phyloP scores from a whole-genome alignment of 2,888 invertebrate genomes.

The Cheilosia variabilis region DNA sequence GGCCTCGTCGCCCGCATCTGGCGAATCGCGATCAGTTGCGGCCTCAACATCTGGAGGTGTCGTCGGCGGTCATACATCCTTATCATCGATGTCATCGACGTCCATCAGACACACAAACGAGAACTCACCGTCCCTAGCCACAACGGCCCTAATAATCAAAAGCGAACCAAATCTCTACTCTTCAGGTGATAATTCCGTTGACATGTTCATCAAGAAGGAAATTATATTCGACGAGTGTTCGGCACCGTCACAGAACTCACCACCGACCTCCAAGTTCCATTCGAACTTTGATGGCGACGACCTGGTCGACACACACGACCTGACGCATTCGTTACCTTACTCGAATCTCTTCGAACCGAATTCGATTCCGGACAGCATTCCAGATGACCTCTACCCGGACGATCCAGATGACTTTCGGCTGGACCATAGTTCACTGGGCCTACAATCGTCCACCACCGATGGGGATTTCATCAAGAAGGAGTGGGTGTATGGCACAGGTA shows the following conservation, averaged over 20 bases:
- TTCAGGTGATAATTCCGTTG: constrained; percentile 83
- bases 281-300: constrained; percentile 83
- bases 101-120: constrained; percentile 67
- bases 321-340: constrained; percentile 82
- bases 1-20: constrained; percentile 73
- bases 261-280: constrained; percentile 82
- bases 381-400: constrained; percentile 82
- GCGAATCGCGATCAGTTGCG: constrained; percentile 41
- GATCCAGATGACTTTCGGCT: constrained; percentile 83
- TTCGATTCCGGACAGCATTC: constrained; percentile 83
- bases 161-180: constrained; percentile 83
- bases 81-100: constrained; percentile 63
- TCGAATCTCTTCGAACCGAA: constrained; percentile 83
- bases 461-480: constrained; percentile 83
- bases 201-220: constrained; percentile 83
- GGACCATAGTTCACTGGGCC: constrained; percentile 82
- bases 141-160: constrained; percentile 81
- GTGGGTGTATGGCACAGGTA: constrained; percentile 82
- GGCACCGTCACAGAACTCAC: constrained; percentile 82
- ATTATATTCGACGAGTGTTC: constrained; percentile 82
- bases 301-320: constrained; percentile 82
- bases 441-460: constrained; percentile 82
- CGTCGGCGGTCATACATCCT: constrained; percentile 41
- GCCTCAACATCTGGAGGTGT: constrained; percentile 60
- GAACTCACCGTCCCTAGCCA: constrained; percentile 82